Conservation (phyloP, 2,888 invertebrate genomes). For the Zele albiditarsus region DNA sequence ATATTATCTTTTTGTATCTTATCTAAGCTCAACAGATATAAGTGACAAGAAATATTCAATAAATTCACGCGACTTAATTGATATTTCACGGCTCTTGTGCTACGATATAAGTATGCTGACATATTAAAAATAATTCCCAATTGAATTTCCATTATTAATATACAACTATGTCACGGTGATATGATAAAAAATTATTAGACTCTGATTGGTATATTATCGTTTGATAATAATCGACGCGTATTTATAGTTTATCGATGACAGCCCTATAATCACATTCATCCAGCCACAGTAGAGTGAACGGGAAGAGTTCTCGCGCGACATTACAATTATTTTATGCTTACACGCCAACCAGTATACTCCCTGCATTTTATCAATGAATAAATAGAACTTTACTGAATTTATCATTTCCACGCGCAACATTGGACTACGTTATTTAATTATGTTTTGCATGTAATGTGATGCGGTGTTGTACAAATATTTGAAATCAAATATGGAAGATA, state of each 20-base stretch:
- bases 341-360: neutral
- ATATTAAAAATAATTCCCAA: conserved; percentile 9
- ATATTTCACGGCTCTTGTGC: neutral
- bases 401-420: neutral
- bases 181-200: conserved; percentile 33
- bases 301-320: neutral
- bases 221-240: neutral
- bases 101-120: neutral
- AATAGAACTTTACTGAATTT: neutral
- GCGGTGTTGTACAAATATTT: neutral
- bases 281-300: neutral
- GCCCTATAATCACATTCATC: conserved; percentile 24
- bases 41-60: neutral
- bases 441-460: neutral
- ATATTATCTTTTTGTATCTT: neutral
- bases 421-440: neutral
- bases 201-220: neutral
- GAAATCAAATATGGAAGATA: conserved; percentile 21
- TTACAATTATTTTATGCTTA: neutral
- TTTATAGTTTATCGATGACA: conserved; percentile 32
- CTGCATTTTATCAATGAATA: neutral
- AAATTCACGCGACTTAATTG: neutral
- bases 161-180: conserved; percentile 15
- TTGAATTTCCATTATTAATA: neutral
- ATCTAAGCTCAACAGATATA: neutral